Conservation (phyloP, 2,888 invertebrate species). For the Cosmia trapezina region DNA sequence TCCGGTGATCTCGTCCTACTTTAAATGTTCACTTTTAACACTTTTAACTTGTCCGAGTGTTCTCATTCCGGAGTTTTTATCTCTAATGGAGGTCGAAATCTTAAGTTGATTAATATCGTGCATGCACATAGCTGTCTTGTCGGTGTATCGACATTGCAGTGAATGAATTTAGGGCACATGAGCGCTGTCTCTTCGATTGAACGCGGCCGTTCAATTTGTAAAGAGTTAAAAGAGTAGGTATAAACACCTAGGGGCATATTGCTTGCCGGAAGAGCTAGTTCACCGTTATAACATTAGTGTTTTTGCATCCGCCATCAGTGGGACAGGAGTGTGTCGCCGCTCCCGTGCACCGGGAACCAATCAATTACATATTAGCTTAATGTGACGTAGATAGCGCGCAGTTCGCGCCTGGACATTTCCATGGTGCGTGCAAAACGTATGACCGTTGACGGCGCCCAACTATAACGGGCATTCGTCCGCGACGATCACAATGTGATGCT, state of each 20-base stretch:
- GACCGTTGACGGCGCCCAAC: slow-evolving; percentile 72
- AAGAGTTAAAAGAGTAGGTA: slow-evolving; percentile 71
- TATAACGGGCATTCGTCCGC: slow-evolving; percentile 75
- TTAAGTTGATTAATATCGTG: slow-evolving; percentile 73
- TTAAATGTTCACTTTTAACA: slow-evolving; percentile 72
- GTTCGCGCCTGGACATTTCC: slow-evolving; percentile 81
- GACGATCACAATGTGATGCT: slow-evolving; percentile 80
- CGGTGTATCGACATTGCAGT: slow-evolving; percentile 64
- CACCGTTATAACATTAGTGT: slow-evolving; percentile 88
- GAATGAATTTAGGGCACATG: slow-evolving; percentile 71
- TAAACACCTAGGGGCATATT: slow-evolving; percentile 67
- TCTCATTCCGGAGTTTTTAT: slow-evolving; percentile 67
- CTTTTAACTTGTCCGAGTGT: slow-evolving; percentile 70
- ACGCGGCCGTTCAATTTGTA: slow-evolving; percentile 76
- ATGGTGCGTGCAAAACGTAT: slow-evolving; percentile 77
- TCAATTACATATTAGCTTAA: slow-evolving; percentile 90
- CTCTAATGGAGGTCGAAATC: slow-evolving; percentile 69
- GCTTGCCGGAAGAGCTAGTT: slow-evolving; percentile 76
- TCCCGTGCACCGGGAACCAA: slow-evolving; percentile 85
- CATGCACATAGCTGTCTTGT: slow-evolving; percentile 66
- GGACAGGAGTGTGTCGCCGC: slow-evolving; percentile 82
- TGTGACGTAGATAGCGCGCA: slow-evolving; percentile 83
- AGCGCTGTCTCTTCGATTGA: slow-evolving; percentile 71
- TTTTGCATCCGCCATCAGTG: slow-evolving; percentile 87
- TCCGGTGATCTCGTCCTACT: slow-evolving; percentile 73